These are phyloP conservation scores for Drosophila putrida DNA, from an alignment of 2,888 invertebrate genomes.

Conservation along the genomic window DNA sequence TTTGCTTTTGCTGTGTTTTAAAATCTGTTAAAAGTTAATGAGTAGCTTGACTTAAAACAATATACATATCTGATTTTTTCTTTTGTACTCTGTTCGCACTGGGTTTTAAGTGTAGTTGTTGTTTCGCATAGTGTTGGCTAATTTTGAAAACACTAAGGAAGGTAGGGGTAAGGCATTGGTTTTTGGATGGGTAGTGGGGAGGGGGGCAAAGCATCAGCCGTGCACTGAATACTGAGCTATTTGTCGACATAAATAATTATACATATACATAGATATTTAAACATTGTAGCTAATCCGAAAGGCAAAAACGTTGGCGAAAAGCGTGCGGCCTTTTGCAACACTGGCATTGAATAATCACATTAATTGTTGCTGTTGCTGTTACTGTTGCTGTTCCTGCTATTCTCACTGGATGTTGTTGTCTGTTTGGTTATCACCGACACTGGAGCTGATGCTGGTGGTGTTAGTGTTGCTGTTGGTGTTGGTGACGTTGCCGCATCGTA, in stretches of 20 bases:
- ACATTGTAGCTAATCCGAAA: constrained; percentile 42
- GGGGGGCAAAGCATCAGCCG: constrained; percentile 38
- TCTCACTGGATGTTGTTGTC: constrained; percentile 29
- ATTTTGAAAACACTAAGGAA: not conserved
- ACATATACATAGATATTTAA: constrained; percentile 6
- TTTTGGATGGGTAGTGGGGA: not conserved
- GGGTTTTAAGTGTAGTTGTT: constrained; percentile 27
- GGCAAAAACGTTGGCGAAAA: constrained; percentile 22
- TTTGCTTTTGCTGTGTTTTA: constrained; percentile 8
- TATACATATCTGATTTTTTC: constrained; percentile 19
- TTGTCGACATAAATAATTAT: constrained; percentile 40
- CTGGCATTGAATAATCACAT: constrained; percentile 23
- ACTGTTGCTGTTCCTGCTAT: constrained; percentile 12
- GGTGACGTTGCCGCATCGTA: constrained; percentile 66
- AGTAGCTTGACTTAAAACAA: constrained; percentile 46
- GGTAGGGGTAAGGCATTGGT: not conserved
- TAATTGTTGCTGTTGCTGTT: constrained; percentile 22
- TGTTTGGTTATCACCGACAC: constrained; percentile 57
- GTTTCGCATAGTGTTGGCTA: constrained; percentile 1
- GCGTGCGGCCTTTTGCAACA: constrained; percentile 26
- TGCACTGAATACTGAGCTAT: constrained; percentile 60
- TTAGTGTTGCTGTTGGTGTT: constrained; percentile 19
- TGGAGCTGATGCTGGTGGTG: constrained; percentile 21
- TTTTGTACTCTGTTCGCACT: constrained; percentile 68
- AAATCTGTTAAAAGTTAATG: constrained; percentile 43